phyloP scores from a whole-genome alignment of 2,113 vertebrate species.

The Gnathonemus longibarbis region DNA sequence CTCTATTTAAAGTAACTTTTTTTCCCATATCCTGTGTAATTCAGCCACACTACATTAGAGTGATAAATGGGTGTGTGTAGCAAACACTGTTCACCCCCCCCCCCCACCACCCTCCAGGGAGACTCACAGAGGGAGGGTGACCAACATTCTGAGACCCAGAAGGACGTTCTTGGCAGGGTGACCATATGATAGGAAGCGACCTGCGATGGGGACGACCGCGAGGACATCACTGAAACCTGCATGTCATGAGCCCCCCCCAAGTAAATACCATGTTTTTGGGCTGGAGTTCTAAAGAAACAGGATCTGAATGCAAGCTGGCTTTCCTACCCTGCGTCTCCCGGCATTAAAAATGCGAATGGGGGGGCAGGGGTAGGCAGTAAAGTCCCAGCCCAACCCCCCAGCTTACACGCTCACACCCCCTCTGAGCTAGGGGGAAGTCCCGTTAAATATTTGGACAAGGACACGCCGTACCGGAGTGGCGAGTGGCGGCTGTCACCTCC shows the following conservation, averaged over 20 bases:
- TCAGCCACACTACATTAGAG: conserved; percentile 78
- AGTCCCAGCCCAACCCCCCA: neutral
- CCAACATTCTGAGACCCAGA: neutral
- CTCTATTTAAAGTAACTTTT: conserved; percentile 65
- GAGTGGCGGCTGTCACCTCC: conserved; percentile 29
- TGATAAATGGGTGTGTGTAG: conserved; percentile 65
- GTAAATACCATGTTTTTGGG: conserved; percentile 11
- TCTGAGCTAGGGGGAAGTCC: conserved; percentile 41
- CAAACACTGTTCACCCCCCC: conserved; percentile 63
- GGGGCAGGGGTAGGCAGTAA: neutral
- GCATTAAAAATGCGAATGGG: conserved; percentile 20
- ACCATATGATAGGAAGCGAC: neutral
- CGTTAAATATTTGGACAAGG: conserved; percentile 53
- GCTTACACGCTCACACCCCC: conserved; percentile 4
- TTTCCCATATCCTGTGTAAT: conserved; percentile 66
- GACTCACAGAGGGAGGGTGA: neutral
- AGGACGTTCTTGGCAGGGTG: neutral
- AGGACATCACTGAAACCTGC: neutral
- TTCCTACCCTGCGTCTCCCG: conserved; percentile 18
- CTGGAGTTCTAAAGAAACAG: conserved; percentile 29
- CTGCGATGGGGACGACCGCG: neutral
- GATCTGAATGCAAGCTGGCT: conserved; percentile 28
- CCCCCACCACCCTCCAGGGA: conserved; percentile 16
- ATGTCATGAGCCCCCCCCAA: neutral
- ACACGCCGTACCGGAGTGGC: neutral